Evolutionary conservation across 2,113 vertebrate species (phyloP).

Genomic region (Syngnathoides biaculeatus): DNA sequence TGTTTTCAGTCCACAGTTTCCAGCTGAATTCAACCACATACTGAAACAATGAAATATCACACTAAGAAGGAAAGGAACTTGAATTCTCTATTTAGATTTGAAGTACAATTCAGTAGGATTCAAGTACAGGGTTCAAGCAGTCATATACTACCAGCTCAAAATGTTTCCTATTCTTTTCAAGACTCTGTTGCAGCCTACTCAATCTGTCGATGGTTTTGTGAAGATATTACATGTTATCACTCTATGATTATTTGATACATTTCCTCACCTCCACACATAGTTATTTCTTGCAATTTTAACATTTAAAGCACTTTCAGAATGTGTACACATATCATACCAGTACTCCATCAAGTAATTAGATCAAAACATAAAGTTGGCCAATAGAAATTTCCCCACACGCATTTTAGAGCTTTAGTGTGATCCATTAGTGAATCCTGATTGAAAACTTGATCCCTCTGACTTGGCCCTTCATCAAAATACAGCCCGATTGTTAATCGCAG

Average conservation of each 20-base stretch:
- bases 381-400: neutral
- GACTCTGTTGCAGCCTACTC: neutral
- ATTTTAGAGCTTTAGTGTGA: neutral
- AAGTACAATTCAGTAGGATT: neutral
- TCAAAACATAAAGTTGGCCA: neutral
- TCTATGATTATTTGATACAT: neutral
- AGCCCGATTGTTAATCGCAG: neutral
- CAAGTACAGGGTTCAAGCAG: neutral
- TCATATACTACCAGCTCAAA: neutral
- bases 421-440: neutral
- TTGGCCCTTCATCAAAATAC: neutral
- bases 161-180: neutral
- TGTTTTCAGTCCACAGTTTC: constrained; percentile 15
- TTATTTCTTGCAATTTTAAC: neutral
- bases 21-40: constrained; percentile 3
- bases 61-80: neutral
- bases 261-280: too few relatives aligned
- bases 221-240: neutral
- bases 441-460: neutral
- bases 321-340: neutral
- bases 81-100: neutral
- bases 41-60: constrained; percentile 9
- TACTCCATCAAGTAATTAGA: too few relatives aligned
- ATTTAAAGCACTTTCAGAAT: neutral
- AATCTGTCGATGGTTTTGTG: neutral